These are phyloP conservation scores for Trilocha varians DNA, from an alignment of 2,888 invertebrate species.

Conservation along the genomic window DNA sequence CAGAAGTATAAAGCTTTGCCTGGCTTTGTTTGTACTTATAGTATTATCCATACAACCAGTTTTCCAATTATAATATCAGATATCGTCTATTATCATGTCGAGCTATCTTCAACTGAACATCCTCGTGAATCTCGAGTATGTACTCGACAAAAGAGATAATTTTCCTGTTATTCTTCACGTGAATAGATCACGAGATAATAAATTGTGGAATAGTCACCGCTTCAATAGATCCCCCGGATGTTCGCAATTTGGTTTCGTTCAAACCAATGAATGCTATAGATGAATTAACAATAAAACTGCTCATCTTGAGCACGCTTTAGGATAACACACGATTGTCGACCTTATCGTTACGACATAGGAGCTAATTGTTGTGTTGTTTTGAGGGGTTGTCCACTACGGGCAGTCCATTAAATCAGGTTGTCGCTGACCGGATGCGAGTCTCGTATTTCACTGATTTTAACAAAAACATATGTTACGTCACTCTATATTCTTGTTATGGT, in stretches of 20 bases:
- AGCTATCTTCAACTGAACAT: slow-evolving; percentile 22
- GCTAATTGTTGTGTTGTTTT: slow-evolving; percentile 14
- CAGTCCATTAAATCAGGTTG: slow-evolving; percentile 65
- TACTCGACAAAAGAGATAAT: slow-evolving; percentile 36
- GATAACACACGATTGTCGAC: slow-evolving; percentile 12
- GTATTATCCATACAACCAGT: neutral
- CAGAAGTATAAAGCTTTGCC: too few relatives aligned
- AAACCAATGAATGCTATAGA: slow-evolving; percentile 61
- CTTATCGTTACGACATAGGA: neutral
- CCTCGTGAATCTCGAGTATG: slow-evolving; percentile 26
- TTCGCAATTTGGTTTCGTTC: slow-evolving; percentile 67
- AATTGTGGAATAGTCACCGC: slow-evolving; percentile 40
- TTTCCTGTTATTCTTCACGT: slow-evolving; percentile 45
- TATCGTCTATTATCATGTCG: slow-evolving; percentile 1
- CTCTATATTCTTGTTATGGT: slow-evolving; percentile 30
- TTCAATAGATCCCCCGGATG: slow-evolving; percentile 67
- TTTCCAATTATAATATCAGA: neutral
- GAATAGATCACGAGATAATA: slow-evolving; percentile 35
- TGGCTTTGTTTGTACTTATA: too few relatives aligned
- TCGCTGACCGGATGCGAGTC: slow-evolving; percentile 53
- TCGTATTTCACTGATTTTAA: slow-evolving; percentile 63
- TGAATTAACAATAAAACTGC: slow-evolving; percentile 68
- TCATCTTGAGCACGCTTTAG: slow-evolving; percentile 38
- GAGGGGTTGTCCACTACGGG: slow-evolving; percentile 53
- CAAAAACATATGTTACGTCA: slow-evolving; percentile 60